Conservation (phyloP, 2,888 invertebrate genomes). For the Sarcophaga carnaria region DNA sequence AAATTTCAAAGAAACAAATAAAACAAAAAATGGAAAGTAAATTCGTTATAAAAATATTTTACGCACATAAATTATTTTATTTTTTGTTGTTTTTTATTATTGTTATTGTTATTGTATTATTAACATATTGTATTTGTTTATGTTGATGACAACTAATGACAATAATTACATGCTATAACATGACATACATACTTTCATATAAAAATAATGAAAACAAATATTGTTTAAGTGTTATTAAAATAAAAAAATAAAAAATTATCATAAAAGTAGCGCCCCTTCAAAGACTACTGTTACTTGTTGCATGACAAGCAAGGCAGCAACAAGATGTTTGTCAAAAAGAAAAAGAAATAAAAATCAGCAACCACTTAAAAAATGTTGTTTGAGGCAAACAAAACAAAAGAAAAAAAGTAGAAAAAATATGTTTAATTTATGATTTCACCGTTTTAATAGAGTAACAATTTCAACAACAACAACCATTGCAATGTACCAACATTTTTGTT, state of each 20-base stretch:
- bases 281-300: slow-evolving; percentile 36
- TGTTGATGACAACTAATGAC: slow-evolving; percentile 37
- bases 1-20: slow-evolving; percentile 8
- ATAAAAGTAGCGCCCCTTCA: slow-evolving; percentile 34
- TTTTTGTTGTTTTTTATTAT: no score
- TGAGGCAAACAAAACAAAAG: background rate
- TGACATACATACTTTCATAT: slow-evolving; percentile 13
- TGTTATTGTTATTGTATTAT: background rate
- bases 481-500: background rate
- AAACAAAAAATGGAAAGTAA: slow-evolving; percentile 44
- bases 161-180: slow-evolving; percentile 20
- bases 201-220: background rate
- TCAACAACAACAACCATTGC: slow-evolving; percentile 31
- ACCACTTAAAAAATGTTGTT: slow-evolving; percentile 58
- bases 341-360: slow-evolving; percentile 22
- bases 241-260: background rate
- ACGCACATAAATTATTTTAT: background rate
- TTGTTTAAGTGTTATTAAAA: slow-evolving; percentile 5
- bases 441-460: slow-evolving; percentile 54
- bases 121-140: background rate
- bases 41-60: slow-evolving; percentile 34
- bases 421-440: slow-evolving; percentile 68
- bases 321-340: background rate
- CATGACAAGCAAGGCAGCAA: slow-evolving; percentile 39
- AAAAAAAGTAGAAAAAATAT: slow-evolving; percentile 52